Conservation (phyloP, 2,888 invertebrate genomes). For the Drosophila vallismaia region DNA sequence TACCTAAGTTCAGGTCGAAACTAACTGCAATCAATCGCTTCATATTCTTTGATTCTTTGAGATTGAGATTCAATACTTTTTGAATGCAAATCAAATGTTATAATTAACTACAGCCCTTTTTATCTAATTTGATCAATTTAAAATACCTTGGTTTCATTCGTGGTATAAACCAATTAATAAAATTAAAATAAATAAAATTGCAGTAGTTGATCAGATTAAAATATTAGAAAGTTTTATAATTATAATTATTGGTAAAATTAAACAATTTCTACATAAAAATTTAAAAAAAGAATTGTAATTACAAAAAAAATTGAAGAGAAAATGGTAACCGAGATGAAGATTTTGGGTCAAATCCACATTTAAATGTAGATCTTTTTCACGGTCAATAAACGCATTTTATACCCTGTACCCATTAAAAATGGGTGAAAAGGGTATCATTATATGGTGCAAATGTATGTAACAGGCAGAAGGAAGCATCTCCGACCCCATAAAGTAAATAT, state of each 20-base stretch:
- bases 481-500: too few species aligned
- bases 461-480: too few species aligned
- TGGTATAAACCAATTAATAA: slow-evolving; percentile 85
- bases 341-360: slow-evolving; percentile 86
- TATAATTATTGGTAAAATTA: slow-evolving; percentile 86
- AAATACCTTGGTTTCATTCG: slow-evolving; percentile 86
- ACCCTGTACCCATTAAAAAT: too few species aligned
- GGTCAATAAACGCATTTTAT: slow-evolving; percentile 85
- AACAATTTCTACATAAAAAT: slow-evolving; percentile 88
- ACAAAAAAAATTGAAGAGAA: slow-evolving; percentile 75
- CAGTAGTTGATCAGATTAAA: slow-evolving; percentile 85
- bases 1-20: slow-evolving; percentile 85
- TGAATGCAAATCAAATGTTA: slow-evolving; percentile 75
- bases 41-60: slow-evolving; percentile 81
- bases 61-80: slow-evolving; percentile 83
- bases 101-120: slow-evolving; percentile 68
- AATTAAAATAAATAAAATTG: slow-evolving; percentile 85
- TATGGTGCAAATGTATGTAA: too few species aligned
- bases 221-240: slow-evolving; percentile 80
- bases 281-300: slow-evolving; percentile 85
- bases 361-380: slow-evolving; percentile 88
- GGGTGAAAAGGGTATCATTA: too few species aligned
- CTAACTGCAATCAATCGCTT: slow-evolving; percentile 85
- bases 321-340: slow-evolving; percentile 9
- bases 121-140: slow-evolving; percentile 84